Conservation (phyloP, 2,797 vertebrate species). For the Takifugu rubripes region DNA sequence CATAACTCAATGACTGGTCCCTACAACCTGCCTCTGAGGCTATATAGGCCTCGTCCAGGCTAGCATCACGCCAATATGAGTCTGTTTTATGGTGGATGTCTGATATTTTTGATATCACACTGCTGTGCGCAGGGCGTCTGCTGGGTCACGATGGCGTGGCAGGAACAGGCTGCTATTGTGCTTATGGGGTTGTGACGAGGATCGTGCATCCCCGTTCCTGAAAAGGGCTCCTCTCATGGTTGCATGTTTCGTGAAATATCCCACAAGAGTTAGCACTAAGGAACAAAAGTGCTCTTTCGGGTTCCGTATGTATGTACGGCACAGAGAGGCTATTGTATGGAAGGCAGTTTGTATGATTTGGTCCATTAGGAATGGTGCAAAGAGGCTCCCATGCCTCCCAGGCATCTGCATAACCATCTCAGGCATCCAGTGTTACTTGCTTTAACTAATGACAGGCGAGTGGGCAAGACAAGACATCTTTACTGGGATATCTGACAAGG, state of each 20-base stretch:
- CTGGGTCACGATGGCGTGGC: slow-evolving; percentile 29
- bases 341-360: slow-evolving; percentile 67
- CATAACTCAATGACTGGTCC: slow-evolving; percentile 10
- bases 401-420: slow-evolving; percentile 67
- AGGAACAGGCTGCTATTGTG: slow-evolving; percentile 75
- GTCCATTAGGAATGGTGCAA: slow-evolving; percentile 65
- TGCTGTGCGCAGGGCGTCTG: slow-evolving; percentile 37
- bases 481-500: slow-evolving; percentile 62
- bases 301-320: slow-evolving; percentile 47
- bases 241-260: slow-evolving; percentile 65
- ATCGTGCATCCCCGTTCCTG: slow-evolving; percentile 54
- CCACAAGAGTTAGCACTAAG: slow-evolving; percentile 60
- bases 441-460: slow-evolving; percentile 63
- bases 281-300: slow-evolving; percentile 76
- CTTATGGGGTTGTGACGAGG: slow-evolving; percentile 42
- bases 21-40: too few relatives aligned
- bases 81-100: slow-evolving; percentile 51
- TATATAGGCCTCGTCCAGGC: slow-evolving; percentile 26
- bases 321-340: slow-evolving; percentile 68
- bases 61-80: slow-evolving; percentile 21
- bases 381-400: slow-evolving; percentile 61
- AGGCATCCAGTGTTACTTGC: slow-evolving; percentile 65
- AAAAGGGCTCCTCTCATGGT: slow-evolving; percentile 65
- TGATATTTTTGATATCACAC: slow-evolving; percentile 42
- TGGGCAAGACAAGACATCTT: slow-evolving; percentile 66